Base-by-base conservation (phyloP, 2,113 vertebrate genomes). In the Pseudorectes ferrugineus region DNA sequence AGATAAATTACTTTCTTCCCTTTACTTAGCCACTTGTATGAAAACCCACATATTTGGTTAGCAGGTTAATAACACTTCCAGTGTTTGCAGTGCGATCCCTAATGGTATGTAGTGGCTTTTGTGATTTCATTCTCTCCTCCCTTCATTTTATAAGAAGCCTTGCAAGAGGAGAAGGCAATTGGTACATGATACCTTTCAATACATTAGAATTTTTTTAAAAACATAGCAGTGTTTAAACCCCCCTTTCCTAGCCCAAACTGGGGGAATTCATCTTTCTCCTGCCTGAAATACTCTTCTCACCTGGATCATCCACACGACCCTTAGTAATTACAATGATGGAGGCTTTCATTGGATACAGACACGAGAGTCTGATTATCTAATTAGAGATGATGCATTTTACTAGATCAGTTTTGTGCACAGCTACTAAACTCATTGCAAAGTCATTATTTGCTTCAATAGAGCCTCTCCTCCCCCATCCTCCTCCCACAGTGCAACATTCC, bases 401-500 rank as follows among this genome's bases (percentile, higher is more conserved):
- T 38, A 75, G 42, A 17, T 66, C 0, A 0, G 19, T 24, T 89
- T 66, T 54, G 58, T 43, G 33, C 40, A 81, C 52, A 78, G 22
- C n/a, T 88, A 20, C 71, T 82, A 46, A 85, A 73, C 14, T 54
- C 43, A 38, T 65, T 61, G n/a, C 26, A 35, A 85, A 93, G 42
- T 77, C 70, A 11, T 75, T 81, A 57, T 35, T 72, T 87, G 26
- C 52, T 86, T 78, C 42, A 61, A 5, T 9, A 57, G 45, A 89
- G 3, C 31, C 36, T 46, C 8, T 62, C 11, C 12, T 40, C 8
- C 19, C 20, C 2, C 2, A 1, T 5, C 10, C 5, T 25, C 7
- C 0, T 26, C 24, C 18, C 22, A 7, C 14, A 35, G 0, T 9
- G n/a, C 40, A 71, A 35, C 40, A 22, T 31, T 67, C 23, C 28